These are phyloP conservation scores for Phortica magna DNA, from an alignment of 2,888 invertebrate species.

Conservation along the genomic window DNA sequence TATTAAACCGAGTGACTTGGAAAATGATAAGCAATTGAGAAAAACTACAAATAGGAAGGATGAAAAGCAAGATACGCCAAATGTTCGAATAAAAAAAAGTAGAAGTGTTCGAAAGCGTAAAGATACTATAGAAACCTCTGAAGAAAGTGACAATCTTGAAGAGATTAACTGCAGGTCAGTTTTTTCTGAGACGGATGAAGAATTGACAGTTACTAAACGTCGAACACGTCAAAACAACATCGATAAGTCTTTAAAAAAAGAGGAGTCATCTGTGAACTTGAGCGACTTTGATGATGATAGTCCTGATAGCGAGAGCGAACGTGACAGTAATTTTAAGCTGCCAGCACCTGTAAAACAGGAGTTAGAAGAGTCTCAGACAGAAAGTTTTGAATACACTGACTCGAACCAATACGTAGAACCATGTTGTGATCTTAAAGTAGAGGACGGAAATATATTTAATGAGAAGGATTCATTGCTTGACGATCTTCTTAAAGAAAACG, in stretches of 20 bases:
- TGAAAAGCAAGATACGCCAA: background rate
- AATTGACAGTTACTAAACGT: conserved; percentile 56
- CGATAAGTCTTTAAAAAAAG: conserved; percentile 38
- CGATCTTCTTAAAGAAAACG: conserved; percentile 62
- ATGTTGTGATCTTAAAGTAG: conserved; percentile 60
- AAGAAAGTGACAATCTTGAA: background rate
- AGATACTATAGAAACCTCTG: background rate
- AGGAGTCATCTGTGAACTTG: conserved; percentile 33
- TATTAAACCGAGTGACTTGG: conserved; percentile 58
- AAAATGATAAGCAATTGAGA: conserved; percentile 32
- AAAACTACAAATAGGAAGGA: conserved; percentile 45
- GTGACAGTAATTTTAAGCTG: conserved; percentile 46
- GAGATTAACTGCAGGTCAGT: background rate
- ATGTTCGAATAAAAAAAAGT: background rate
- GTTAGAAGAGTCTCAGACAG: conserved; percentile 51
- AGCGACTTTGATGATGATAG: conserved; percentile 68
- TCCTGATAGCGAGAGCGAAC: conserved; percentile 50
- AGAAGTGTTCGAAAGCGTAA: conserved; percentile 15
- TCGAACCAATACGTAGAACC: conserved; percentile 55
- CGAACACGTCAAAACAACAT: conserved; percentile 20
- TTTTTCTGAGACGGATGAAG: conserved; percentile 53
- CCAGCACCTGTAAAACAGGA: conserved; percentile 61
- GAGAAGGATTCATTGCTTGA: conserved; percentile 72
- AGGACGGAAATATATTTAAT: conserved; percentile 64
- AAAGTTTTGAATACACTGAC: conserved; percentile 62